Percentiles rank a stretch among this genome's conserved stretches.
Conservation (phyloP, 2,888 invertebrate genomes). For the Nomada fucata region DNA sequence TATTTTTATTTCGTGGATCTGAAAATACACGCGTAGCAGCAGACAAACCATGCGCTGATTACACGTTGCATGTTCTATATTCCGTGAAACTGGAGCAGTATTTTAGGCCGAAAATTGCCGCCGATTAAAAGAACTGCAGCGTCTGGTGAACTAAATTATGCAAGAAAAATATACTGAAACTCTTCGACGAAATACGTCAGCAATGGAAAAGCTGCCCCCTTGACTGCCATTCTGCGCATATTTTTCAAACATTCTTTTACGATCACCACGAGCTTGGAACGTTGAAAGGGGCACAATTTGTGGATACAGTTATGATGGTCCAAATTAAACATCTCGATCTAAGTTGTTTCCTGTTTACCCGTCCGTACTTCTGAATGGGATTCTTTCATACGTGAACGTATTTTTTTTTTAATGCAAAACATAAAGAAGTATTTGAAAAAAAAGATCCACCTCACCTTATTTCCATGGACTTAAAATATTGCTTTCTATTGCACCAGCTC, state of each 20-base stretch:
- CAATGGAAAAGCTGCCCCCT: conserved; percentile 16
- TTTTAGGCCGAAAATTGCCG: conserved; percentile 60
- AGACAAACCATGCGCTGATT: no score
- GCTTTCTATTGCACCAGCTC: conserved; percentile 48
- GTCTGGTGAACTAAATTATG: conserved; percentile 74
- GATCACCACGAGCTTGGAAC: conserved; percentile 16
- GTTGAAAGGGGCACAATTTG: conserved; percentile 45
- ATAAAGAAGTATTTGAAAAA: background rate
- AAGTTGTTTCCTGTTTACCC: conserved; percentile 18
- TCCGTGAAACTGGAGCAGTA: conserved; percentile 62
- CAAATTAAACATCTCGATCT: conserved; percentile 37
- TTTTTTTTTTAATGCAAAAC: background rate
- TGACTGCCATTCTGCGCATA: conserved; percentile 28
- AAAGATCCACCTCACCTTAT: background rate
- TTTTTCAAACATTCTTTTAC: conserved; percentile 58
- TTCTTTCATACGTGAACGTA: background rate
- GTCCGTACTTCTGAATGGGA: background rate
- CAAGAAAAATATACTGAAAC: conserved; percentile 73
- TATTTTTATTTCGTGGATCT: background rate
- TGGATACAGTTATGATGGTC: conserved; percentile 40
- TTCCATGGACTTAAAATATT: conserved; percentile 3
- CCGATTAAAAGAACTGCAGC: conserved; percentile 65
- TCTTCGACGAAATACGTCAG: conserved; percentile 34
- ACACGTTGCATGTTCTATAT: conserved; percentile 18
- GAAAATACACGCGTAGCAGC: background rate